These are phyloP conservation scores for Peromyscus eremicus DNA, from an alignment of 2,797 vertebrate species.

Conservation along the genomic window DNA sequence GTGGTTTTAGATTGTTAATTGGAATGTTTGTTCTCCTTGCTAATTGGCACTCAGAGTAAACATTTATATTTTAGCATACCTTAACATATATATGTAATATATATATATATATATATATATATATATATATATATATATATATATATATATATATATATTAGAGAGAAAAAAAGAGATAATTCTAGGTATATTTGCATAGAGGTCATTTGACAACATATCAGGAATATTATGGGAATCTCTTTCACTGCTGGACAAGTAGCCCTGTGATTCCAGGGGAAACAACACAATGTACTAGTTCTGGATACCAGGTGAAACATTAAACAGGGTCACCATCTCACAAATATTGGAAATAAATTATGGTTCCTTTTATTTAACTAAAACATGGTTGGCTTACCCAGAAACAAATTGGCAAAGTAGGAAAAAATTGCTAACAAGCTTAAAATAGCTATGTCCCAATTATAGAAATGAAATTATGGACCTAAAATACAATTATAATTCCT, in stretches of 20 bases:
- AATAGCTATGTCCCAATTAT: not conserved
- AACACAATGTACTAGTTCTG: not conserved
- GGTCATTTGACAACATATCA: not conserved
- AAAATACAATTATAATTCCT: constrained; percentile 56
- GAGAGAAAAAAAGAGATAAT: not conserved
- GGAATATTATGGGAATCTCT: not conserved
- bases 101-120: not conserved
- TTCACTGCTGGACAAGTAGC: not conserved
- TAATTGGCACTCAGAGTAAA: not conserved
- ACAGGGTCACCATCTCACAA: not conserved
- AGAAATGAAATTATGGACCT: constrained; percentile 7
- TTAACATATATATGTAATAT: too few relatives aligned
- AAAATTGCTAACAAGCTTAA: constrained; percentile 18
- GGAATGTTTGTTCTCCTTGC: not conserved
- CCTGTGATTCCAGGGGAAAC: not conserved
- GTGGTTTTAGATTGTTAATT: not conserved
- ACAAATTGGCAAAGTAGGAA: not conserved
- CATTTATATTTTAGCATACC: not conserved
- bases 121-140: not conserved
- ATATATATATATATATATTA: not conserved
- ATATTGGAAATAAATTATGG: constrained; percentile 34
- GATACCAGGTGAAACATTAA: not conserved
- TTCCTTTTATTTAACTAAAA: constrained; percentile 51
- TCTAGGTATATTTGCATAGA: not conserved
- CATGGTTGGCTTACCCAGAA: not conserved